Evolutionary conservation across 1,140 invertebrate genomes (phyloP), one percentile per base, ranked within the genome.

Genomic region (Scylla paramamosain): DNA sequence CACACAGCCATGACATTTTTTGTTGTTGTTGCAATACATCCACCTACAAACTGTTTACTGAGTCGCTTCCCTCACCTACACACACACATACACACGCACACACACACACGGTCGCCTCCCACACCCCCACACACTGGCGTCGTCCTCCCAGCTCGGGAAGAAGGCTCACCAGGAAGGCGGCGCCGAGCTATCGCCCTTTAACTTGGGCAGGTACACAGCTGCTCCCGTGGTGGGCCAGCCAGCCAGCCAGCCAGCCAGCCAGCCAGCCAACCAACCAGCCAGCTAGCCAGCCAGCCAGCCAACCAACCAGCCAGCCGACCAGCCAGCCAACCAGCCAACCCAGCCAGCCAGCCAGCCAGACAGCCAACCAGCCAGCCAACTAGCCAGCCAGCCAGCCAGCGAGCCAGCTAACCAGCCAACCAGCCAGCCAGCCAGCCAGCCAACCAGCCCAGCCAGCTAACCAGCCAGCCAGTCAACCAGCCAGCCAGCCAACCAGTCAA

Each of bases 241-340:
- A 87, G 90, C 90, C 59, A 91, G 90, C 90, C 90, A 91, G 52
- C 90, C 90, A 91, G 90, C 90, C 90, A 77, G 52, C 90, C 52
- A 91, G 29, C 52, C 12, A 91, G 52, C 59, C 4, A 91, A 29
- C 59, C 90, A 77, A 29, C n/a, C 28, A 91, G 29, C 90, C 90
- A 91, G 52, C 31, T 3, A 91, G 46, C 29, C 29, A 91, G 52
- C 90, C 90, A 91, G 52, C 3, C 52, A 77, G 52, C 52, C 25
- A 91, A 0, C 46, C 16, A 91, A 46, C 89, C n/a, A 29, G 46
- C 28, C 7, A 91, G 6, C 48, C 28, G 59, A 4, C 46, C 89
- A 91, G 48, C 6, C 4, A 59, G 25, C 89, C 89, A 52, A 20
- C 12, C 8, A 91, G 89, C 89, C 25, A 90, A 16, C 45, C n/a